Evolutionary conservation across 2,888 invertebrate species (phyloP), one percentile per base, ranked within the genome.

Genomic region (Mythimna vitellina): DNA sequence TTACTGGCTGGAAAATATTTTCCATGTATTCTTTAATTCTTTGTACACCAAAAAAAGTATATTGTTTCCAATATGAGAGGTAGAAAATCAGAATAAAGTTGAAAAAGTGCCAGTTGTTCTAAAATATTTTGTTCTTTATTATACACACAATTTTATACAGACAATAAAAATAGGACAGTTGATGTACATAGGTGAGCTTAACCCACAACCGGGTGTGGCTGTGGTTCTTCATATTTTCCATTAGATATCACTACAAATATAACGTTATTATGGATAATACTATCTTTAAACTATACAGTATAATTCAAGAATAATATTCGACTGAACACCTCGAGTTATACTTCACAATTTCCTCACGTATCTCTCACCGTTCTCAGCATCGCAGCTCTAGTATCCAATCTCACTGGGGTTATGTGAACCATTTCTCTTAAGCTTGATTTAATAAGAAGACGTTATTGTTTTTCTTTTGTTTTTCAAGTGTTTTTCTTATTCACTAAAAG

Each of bases 361-460:
- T 57, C 56, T 8, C 7, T 65, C 29, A 38, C 51, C 20, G 32
- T 69, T 76, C 65, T 53, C 65, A 57, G 54, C 51, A 58, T 69
- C 69, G 57, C 65, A 54, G 54, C 56, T 65, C 25, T 62, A 58
- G 62, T n/a, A 81, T 76, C 77, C 77, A 76, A 70, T 76, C 77
- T 78, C 65, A 70, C 49, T 49, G 57, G 38, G 51, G 25, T 58
- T 69, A 81, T 70, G 70, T 70, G 65, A 65, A 76, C 56, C 62
- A 70, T 58, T 81, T 58, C 70, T 46, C 12, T 12, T 62, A 65
- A 70, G 70, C 70, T 78, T 70, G 57, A 81, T 78, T 65, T 76
- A 65, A 78, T 76, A 49, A 70, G 53, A 12, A 57, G 9, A 61
- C 9, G 25, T 57, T 65, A 54, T 65, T 81, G 54, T 58, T 64